A percentile compares a stretch with the other conserved stretches of the same genome.
These are phyloP conservation scores for Lasioglossum vierecki DNA, from an alignment of 2,888 invertebrate species.

Conservation along the genomic window DNA sequence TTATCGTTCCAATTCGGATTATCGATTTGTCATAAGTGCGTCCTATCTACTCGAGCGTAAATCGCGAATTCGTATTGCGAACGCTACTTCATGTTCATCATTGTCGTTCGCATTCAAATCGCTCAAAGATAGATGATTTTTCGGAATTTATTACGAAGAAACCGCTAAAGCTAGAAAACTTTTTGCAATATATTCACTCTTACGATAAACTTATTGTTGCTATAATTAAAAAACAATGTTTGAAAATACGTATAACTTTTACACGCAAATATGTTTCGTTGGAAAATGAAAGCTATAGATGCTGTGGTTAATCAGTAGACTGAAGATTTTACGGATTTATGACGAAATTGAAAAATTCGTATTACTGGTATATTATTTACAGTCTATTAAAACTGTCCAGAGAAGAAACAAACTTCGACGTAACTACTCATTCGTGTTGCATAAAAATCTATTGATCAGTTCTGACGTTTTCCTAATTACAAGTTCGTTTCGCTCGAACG, in stretches of 20 bases:
- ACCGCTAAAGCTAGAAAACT: neutral
- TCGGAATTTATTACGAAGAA: neutral
- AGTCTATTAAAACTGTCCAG: neutral
- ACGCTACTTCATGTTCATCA: constrained; percentile 16
- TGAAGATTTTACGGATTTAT: too few species aligned
- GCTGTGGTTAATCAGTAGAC: too few species aligned
- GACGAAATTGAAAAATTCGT: neutral
- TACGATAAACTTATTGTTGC: neutral
- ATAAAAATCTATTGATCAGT: neutral
- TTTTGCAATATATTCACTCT: neutral
- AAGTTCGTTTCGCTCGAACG: neutral
- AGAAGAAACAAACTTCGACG: neutral
- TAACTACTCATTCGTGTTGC: neutral
- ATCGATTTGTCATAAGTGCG: constrained; percentile 19
- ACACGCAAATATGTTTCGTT: too few species aligned
- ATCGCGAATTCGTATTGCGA: constrained; percentile 28
- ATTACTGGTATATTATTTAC: neutral
- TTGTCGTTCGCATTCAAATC: neutral
- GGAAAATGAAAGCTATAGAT: too few species aligned
- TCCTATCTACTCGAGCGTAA: constrained; percentile 20
- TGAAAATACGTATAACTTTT: too few species aligned
- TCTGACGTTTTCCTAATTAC: neutral
- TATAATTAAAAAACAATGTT: too few species aligned
- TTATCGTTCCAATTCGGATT: constrained; percentile 22
- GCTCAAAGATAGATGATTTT: neutral